Conservation (phyloP, 2,797 vertebrate species). For the Diplodus puntazzo region DNA sequence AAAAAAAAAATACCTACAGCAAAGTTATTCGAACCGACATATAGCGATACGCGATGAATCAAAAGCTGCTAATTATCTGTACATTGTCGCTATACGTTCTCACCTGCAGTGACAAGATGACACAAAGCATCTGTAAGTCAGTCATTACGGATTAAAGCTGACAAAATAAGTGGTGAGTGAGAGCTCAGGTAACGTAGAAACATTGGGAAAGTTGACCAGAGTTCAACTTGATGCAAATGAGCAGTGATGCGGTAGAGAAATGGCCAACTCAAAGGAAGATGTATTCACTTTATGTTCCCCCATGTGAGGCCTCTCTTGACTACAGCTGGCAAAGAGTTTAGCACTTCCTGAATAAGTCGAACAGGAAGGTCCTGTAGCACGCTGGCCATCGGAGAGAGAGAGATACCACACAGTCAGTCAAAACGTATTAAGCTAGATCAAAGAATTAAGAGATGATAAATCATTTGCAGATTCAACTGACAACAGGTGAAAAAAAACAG, state of each 20-base stretch:
- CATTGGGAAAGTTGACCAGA: slow-evolving; percentile 10
- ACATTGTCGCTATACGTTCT: not conserved
- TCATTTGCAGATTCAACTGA: not conserved
- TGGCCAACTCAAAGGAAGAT: slow-evolving; percentile 10
- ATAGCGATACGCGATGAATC: not conserved
- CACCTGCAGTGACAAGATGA: slow-evolving; percentile 20
- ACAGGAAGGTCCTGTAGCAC: slow-evolving; percentile 8
- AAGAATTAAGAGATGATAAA: not conserved
- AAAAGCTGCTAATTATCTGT: not conserved
- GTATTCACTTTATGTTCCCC: slow-evolving; percentile 5
- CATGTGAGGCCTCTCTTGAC: slow-evolving; percentile 17
- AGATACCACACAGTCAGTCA: not conserved
- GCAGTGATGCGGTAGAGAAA: slow-evolving; percentile 21
- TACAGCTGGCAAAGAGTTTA: slow-evolving; percentile 20
- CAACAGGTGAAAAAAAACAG: not conserved
- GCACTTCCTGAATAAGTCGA: slow-evolving; percentile 16
- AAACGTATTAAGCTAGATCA: not conserved
- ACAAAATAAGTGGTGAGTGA: slow-evolving; percentile 5
- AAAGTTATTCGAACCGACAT: not conserved
- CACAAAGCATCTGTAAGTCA: slow-evolving; percentile 11
- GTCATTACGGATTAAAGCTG: slow-evolving; percentile 26
- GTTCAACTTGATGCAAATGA: slow-evolving; percentile 53
- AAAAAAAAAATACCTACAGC: not conserved
- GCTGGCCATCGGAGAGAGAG: not conserved
- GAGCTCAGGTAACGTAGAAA: slow-evolving; percentile 14